Evolutionary conservation across 2,113 vertebrate species (phyloP), one percentile per base, ranked within the genome.

Genomic region (Camelus dromedarius): DNA sequence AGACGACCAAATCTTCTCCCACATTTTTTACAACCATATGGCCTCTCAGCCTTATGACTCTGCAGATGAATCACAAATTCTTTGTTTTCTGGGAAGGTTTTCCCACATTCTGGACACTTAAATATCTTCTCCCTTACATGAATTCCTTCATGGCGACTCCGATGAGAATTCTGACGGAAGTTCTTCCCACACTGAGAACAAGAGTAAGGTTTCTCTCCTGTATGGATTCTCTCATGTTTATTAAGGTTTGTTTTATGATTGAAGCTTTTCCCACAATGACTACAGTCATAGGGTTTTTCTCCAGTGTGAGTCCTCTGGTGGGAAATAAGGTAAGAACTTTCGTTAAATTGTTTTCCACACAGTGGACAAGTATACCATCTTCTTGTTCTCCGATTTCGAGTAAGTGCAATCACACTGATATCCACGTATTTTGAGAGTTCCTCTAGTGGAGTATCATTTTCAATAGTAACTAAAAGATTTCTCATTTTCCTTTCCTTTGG

Each of bases 241-340:
- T 99, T 99, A 54, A 99, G 97, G 96, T 99, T 99, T 91, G 99
- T 99, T 92, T 99, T 92, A 92, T 99, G 99, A 96, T 98, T 99
- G 96, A 99, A 99, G 81, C 98, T 98, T 97, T 99, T 99, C 89
- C 98, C 99, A 92, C 99, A 99, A 96, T 99, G 98, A 56, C 99
- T 98, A 92, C 99, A 99, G 35, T 99, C 98, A 60, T 99, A 99
- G 24, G 97, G 98, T 69, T 99, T 99, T 15, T 96, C 97, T 35
- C 98, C 98, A 67, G 98, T 97, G 73, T 98, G 98, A 94, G 91
- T 97, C 75, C 96, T 96, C 90, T 97, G 97, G 67, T 98, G 98
- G 46, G 95, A 96, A 89, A 96, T 97, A 70, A 98, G 96, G 54
- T 98, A 97, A 75, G 97, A 98, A 72, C 97, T 97, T 60, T 98